A percentile compares a stretch with the other conserved stretches of the same genome.
phyloP scores from a whole-genome alignment of 2,888 invertebrate genomes.

The Disparrhopalites patrizii region DNA sequence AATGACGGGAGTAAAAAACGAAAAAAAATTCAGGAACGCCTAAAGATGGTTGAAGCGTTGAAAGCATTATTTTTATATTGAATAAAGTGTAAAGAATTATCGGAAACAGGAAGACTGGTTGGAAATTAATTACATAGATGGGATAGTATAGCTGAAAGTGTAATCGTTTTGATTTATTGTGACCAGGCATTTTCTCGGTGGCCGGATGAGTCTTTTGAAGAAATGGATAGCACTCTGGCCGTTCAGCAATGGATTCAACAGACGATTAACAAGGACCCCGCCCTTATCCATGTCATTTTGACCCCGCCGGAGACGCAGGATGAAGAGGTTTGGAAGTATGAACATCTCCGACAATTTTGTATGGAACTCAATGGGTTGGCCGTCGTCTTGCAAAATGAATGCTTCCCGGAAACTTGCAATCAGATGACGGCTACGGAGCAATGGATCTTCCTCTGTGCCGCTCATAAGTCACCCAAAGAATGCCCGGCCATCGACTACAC shows the following conservation, averaged over 20 bases:
- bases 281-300: conserved; percentile 88
- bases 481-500: conserved; percentile 99
- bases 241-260: conserved; percentile 99
- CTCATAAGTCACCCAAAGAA: conserved; percentile 99
- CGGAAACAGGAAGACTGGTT: no score
- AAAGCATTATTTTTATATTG: no score
- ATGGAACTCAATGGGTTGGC: conserved; percentile 99
- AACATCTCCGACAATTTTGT: conserved; percentile 97
- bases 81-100: no score
- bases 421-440: conserved; percentile 99
- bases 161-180: no score
- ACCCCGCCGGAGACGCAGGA: conserved; percentile 96
- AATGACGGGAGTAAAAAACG: no score
- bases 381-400: conserved; percentile 90
- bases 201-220: conserved; percentile 97
- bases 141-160: no score
- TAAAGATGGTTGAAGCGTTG: no score
- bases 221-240: conserved; percentile 98
- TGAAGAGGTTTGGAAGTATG: conserved; percentile 99
- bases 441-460: conserved; percentile 99
- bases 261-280: conserved; percentile 85
- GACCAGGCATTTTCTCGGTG: conserved; percentile 90
- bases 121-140: no score
- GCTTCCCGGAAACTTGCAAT: conserved; percentile 93
- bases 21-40: no score